These are phyloP conservation scores for Sericinus montela DNA, from an alignment of 2,888 invertebrate genomes.

Conservation along the genomic window DNA sequence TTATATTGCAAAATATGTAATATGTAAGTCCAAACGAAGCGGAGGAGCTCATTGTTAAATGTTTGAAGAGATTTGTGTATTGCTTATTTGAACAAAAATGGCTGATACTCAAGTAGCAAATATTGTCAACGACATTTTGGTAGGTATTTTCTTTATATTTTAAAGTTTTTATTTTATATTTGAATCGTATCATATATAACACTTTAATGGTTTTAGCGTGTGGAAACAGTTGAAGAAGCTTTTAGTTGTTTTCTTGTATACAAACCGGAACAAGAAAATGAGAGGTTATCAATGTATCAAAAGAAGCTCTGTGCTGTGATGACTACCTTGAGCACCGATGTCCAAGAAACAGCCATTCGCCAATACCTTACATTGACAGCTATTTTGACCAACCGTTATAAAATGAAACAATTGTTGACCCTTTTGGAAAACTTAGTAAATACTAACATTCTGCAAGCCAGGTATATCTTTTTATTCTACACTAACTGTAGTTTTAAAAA, in stretches of 20 bases:
- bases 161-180: too few relatives aligned
- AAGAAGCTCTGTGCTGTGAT: conserved; percentile 84
- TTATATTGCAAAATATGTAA: too few relatives aligned
- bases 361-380: conserved; percentile 87
- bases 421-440: conserved; percentile 88
- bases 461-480: too few relatives aligned
- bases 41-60: too few relatives aligned
- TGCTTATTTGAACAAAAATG: conserved; percentile 46
- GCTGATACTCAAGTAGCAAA: conserved; percentile 81
- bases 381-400: conserved; percentile 85
- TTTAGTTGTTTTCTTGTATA: conserved; percentile 93
- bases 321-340: conserved; percentile 82
- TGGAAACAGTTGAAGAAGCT: conserved; percentile 92
- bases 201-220: conserved; percentile 76
- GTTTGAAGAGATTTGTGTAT: too few relatives aligned
- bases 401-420: conserved; percentile 86
- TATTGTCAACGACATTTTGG: conserved; percentile 83
- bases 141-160: conserved; percentile 45
- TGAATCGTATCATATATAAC: not conserved
- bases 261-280: conserved; percentile 83
- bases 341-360: conserved; percentile 86
- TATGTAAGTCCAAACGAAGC: too few relatives aligned
- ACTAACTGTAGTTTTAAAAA: too few relatives aligned
- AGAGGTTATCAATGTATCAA: conserved; percentile 83
- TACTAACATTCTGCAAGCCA: conserved; percentile 85